Percentiles rank a stretch among this genome's conserved stretches.
phyloP scores from a whole-genome alignment of 1,140 invertebrate genomes.

The Homalodisca vitripennis region DNA sequence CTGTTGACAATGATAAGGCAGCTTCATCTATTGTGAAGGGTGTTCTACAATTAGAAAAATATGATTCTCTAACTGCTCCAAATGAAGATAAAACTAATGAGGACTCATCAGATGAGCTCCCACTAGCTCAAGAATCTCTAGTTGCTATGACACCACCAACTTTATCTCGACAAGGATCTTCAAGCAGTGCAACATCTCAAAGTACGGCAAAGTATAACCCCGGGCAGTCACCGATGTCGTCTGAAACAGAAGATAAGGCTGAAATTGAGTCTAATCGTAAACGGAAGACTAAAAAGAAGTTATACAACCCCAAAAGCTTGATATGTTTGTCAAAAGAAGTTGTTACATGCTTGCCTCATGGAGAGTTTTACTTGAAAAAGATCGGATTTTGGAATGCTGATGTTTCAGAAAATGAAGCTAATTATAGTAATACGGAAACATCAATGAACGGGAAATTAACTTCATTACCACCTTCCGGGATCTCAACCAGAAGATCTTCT shows the following conservation, averaged over 20 bases:
- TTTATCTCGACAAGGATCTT: slow-evolving; percentile 51
- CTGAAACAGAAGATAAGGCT: slow-evolving; percentile 30
- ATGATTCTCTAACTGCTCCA: not conserved
- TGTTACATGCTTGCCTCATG: slow-evolving; percentile 20
- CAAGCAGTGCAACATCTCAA: slow-evolving; percentile 52
- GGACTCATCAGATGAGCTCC: slow-evolving; percentile 25
- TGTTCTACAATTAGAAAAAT: not conserved
- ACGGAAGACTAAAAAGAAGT: slow-evolving; percentile 10
- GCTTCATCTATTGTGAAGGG: too few species aligned
- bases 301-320: slow-evolving; percentile 30
- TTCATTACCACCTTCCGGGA: slow-evolving; percentile 12
- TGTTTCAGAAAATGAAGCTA: not conserved
- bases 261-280: slow-evolving; percentile 3
- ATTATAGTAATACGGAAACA: not conserved
- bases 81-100: not conserved
- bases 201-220: slow-evolving; percentile 56
- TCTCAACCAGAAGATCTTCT: slow-evolving; percentile 15
- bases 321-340: slow-evolving; percentile 22
- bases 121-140: slow-evolving; percentile 48
- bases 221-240: slow-evolving; percentile 47
- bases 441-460: not conserved
- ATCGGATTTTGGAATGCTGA: slow-evolving; percentile 16
- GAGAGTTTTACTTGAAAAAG: slow-evolving; percentile 24
- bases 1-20: too few species aligned
- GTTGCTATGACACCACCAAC: slow-evolving; percentile 52